Base-by-base conservation (phyloP, 2,888 invertebrate species). In the Serrognathus titanus region DNA sequence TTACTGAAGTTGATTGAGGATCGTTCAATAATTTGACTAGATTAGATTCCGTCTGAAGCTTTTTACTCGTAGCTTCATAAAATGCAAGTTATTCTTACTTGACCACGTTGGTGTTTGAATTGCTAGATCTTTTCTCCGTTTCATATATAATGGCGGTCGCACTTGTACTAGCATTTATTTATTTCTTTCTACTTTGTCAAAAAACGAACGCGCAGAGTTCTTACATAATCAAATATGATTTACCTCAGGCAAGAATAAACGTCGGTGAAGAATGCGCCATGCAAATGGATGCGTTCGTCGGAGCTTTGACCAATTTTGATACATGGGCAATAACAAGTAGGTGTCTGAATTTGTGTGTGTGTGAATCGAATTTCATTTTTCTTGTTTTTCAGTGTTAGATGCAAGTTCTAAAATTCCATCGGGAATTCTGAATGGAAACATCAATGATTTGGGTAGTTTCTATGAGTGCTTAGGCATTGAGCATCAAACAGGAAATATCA, bases 361-460 rank as follows among this genome's bases (percentile, higher is more conserved):
- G n/a, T 6, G 1, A 40, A 5, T 6, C 12, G 11, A 12, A 40
- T 40, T 4, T 40, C 7, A 5, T 9, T 1, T 31, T 6, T 31
- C 6, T 31, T 7, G 24, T 6, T 11, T 40, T 40, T 40, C 6
- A 40, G 40, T 40, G 40, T 12, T 40, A 11, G 40, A 40, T 7
- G 40, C 40, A 40, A 12, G 11, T 40, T 12, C 40, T 2, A 40
- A 40, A 40, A 40, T 40, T 1, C 40, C 40, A 12, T 12, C 11
- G 11, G 40, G 40, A 5, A 40, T 40, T 40, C 12, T 40, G 12
- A 1, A 40, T 40, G 40, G 40, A 40, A 40, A 40, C 12, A 7
- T 40, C 2, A 4, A 12, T 5, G 40, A 40, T 40, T 6, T 49
- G n/a, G 53, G 53, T 9, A 53, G 24, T 49, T 53, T 38, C 39